These are phyloP conservation scores for Rhopalosiphum maidis DNA, from an alignment of 1,140 invertebrate species.

Conservation along the genomic window DNA sequence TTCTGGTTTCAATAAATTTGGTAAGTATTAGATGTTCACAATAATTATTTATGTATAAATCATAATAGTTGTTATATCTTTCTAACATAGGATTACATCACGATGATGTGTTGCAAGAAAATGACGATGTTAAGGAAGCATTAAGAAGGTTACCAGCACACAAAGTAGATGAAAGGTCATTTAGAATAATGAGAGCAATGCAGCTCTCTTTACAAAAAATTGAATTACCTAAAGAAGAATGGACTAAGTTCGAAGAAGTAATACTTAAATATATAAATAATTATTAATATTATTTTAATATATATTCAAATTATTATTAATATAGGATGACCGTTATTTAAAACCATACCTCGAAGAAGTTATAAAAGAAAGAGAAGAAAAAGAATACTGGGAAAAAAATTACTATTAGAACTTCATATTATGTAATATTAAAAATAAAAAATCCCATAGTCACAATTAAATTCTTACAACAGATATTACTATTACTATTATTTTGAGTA, in stretches of 20 bases:
- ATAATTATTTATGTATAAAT: background rate
- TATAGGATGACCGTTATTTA: slow-evolving; percentile 50
- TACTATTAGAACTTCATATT: slow-evolving; percentile 38
- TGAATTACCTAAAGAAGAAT: slow-evolving; percentile 85
- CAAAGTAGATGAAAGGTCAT: slow-evolving; percentile 79
- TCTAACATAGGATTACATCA: slow-evolving; percentile 70
- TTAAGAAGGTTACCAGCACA: slow-evolving; percentile 76
- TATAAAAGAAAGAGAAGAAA: slow-evolving; percentile 52
- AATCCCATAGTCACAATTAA: slow-evolving; percentile 11
- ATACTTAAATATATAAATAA: background rate
- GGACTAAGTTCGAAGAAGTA: slow-evolving; percentile 82
- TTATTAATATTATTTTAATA: background rate
- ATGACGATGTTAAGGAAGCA: slow-evolving; percentile 78
- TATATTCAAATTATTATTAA: background rate
- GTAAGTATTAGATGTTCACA: background rate
- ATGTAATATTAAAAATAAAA: background rate
- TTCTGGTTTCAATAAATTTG: slow-evolving; percentile 52
- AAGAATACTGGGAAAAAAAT: slow-evolving; percentile 58
- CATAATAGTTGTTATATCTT: background rate
- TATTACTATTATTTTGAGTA: background rate
- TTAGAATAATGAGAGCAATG: slow-evolving; percentile 78
- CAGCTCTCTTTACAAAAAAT: slow-evolving; percentile 76
- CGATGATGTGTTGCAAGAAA: slow-evolving; percentile 78
- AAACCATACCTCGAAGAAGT: slow-evolving; percentile 33
- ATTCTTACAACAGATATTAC: background rate